Conservation (phyloP, 2,888 invertebrate genomes). For the Crocallis elinguaria region DNA sequence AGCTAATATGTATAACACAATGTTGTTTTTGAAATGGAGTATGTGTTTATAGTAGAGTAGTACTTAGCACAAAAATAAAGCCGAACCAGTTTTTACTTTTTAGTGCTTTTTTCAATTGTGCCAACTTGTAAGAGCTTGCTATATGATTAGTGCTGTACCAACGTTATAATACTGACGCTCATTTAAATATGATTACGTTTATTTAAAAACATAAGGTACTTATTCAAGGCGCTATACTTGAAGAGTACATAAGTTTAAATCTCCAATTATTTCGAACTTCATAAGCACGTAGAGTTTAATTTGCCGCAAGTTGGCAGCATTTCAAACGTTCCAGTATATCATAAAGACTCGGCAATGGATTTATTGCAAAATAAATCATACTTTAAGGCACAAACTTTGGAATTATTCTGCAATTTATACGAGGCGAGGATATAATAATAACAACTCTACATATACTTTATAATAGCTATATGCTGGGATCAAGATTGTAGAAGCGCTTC, state of each 20-base stretch:
- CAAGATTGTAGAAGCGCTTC: conserved; percentile 1
- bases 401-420: conserved; percentile 53
- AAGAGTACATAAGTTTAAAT: conserved; percentile 18
- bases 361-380: conserved; percentile 73
- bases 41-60: too few relatives aligned
- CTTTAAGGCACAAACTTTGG: conserved; percentile 59
- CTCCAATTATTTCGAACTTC: conserved; percentile 21
- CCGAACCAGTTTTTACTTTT: too few relatives aligned
- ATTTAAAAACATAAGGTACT: too few relatives aligned
- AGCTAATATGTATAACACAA: too few relatives aligned
- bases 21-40: too few relatives aligned
- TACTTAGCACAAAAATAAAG: too few relatives aligned
- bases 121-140: too few relatives aligned
- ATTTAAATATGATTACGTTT: too few relatives aligned
- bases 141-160: too few relatives aligned
- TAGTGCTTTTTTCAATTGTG: too few relatives aligned
- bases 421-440: conserved; percentile 28
- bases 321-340: conserved; percentile 72
- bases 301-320: conserved; percentile 71
- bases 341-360: conserved; percentile 70
- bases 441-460: conserved; percentile 1
- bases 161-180: too few relatives aligned
- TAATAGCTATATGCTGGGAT: not conserved
- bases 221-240: too few relatives aligned
- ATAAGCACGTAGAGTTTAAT: conserved; percentile 38